Conservation (phyloP, 1,140 invertebrate genomes). For the Akabosia matsudoensis region DNA sequence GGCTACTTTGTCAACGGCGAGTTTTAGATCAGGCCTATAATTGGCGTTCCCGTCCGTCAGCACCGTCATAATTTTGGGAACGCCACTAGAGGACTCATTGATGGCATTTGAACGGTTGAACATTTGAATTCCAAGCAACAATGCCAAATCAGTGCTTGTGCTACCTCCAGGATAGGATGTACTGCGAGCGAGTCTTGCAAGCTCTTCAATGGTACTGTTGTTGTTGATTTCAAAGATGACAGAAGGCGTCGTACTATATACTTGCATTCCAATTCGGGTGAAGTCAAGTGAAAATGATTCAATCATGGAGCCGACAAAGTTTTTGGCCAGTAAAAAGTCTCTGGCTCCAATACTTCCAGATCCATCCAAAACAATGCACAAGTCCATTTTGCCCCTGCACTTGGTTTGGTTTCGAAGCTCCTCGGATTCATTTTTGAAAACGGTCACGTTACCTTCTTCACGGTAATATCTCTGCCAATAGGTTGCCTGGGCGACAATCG, state of each 20-base stretch:
- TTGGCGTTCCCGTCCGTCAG: neutral
- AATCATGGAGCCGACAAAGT: neutral
- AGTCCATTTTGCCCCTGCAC: conserved; percentile 7
- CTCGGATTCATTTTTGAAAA: neutral
- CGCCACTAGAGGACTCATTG: neutral
- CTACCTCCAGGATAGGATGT: neutral
- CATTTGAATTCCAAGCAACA: neutral
- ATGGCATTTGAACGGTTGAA: too few species aligned
- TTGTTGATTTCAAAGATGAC: neutral
- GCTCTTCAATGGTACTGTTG: neutral
- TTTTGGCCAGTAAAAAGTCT: conserved; percentile 1
- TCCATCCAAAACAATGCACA: neutral
- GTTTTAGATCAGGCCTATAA: neutral
- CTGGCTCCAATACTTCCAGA: neutral
- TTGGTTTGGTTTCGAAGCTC: neutral
- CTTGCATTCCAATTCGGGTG: neutral
- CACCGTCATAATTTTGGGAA: neutral
- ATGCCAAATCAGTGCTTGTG: neutral
- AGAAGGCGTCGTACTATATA: neutral
- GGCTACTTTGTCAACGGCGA: neutral
- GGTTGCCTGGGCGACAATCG: neutral
- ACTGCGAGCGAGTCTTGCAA: neutral
- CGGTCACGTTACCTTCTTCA: too few species aligned
- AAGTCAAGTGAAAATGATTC: neutral
- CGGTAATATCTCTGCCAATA: neutral